Conservation (phyloP, 2,888 invertebrate genomes). For the Cyclophora albipunctata region DNA sequence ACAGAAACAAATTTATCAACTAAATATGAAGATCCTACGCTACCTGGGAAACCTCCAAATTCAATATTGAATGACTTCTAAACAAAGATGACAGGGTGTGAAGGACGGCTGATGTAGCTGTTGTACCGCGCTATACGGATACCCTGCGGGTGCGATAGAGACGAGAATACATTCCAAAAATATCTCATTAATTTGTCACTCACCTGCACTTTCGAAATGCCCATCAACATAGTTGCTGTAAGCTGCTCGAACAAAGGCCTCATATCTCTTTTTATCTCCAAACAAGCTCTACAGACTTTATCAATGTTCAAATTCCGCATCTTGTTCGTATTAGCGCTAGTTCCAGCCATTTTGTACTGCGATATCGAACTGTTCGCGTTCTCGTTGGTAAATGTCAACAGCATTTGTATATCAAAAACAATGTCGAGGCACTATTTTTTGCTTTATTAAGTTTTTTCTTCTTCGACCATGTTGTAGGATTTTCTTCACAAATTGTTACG, state of each 20-base stretch:
- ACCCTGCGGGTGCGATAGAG: slow-evolving; percentile 47
- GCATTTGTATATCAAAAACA: neutral
- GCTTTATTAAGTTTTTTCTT: too few species aligned
- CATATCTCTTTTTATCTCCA: slow-evolving; percentile 79
- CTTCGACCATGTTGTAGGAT: too few species aligned
- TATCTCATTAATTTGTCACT: slow-evolving; percentile 48
- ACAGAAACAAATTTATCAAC: slow-evolving; percentile 59
- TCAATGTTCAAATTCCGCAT: slow-evolving; percentile 61
- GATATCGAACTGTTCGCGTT: slow-evolving; percentile 52
- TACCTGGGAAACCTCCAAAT: slow-evolving; percentile 46
- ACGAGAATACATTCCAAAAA: slow-evolving; percentile 59
- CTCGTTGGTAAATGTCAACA: slow-evolving; percentile 42
- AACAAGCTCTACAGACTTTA: slow-evolving; percentile 79
- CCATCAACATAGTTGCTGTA: slow-evolving; percentile 79
- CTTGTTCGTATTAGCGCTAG: slow-evolving; percentile 34
- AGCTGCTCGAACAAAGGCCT: slow-evolving; percentile 78
- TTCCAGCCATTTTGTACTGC: slow-evolving; percentile 63
- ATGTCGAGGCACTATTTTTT: neutral
- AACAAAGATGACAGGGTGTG: slow-evolving; percentile 68
- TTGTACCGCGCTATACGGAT: slow-evolving; percentile 31
- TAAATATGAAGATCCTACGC: slow-evolving; percentile 47
- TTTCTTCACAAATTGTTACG: neutral
- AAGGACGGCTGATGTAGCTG: slow-evolving; percentile 41
- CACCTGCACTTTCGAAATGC: slow-evolving; percentile 77
- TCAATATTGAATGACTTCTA: slow-evolving; percentile 51